Percentiles rank a stretch among this genome's conserved stretches.
phyloP scores from a whole-genome alignment of 53 echinoderm and acorn worm species.

The Apostichopus leukothele region DNA sequence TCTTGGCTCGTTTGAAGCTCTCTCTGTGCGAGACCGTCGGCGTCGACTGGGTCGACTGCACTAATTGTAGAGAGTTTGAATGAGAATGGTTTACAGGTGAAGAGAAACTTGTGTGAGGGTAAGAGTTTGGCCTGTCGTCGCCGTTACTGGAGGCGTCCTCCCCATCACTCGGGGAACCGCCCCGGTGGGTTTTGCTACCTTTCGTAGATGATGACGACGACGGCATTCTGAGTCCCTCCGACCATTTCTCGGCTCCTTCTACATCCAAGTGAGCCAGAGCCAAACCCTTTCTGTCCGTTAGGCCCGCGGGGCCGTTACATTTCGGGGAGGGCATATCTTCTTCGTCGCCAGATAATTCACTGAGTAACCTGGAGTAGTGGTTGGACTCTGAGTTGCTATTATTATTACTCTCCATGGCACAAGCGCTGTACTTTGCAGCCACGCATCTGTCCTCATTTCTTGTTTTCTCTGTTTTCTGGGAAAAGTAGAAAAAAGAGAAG shows the following conservation, averaged over 20 bases:
- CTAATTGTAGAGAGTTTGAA: conserved; percentile 6
- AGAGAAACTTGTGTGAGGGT: conserved; percentile 14
- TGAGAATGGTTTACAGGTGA: conserved; percentile 16
- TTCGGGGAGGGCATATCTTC: conserved; percentile 16
- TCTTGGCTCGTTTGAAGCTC: conserved; percentile 61
- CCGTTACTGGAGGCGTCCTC: background rate
- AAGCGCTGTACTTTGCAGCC: conserved; percentile 11
- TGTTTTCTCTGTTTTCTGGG: background rate
- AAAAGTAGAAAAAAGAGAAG: background rate
- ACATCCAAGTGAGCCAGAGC: conserved; percentile 11
- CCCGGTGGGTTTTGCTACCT: background rate
- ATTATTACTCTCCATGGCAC: conserved; percentile 49
- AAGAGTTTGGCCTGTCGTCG: background rate
- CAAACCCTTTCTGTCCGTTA: background rate
- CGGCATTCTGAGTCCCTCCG: background rate
- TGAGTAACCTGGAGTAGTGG: conserved; percentile 39
- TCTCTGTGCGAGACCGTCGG: conserved; percentile 63
- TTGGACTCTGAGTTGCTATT: conserved; percentile 44
- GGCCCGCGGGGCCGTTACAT: conserved; percentile 27
- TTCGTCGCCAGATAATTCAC: conserved; percentile 18
- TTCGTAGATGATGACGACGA: background rate
- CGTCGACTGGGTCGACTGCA: conserved; percentile 59
- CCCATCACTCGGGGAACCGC: background rate
- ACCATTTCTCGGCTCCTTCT: conserved; percentile 18
- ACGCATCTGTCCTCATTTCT: conserved; percentile 29